These are phyloP conservation scores for Brachionus sp. DNA, from an alignment of 1,140 invertebrate species.

Conservation along the genomic window DNA sequence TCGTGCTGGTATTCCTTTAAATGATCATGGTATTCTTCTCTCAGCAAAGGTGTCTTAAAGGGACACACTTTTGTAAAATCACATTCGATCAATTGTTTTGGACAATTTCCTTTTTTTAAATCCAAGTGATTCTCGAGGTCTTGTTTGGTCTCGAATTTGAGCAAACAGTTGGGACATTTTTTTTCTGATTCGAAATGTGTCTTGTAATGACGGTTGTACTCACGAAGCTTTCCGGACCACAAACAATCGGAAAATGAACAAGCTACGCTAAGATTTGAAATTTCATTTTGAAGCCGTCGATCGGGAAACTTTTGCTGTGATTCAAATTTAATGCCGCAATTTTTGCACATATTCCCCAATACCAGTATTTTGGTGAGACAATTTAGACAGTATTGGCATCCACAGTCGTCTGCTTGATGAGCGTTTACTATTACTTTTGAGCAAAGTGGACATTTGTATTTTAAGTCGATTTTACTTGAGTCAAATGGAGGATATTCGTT, in stretches of 20 bases:
- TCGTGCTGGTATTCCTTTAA: not conserved
- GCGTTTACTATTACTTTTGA: not conserved
- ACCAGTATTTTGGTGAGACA: not conserved
- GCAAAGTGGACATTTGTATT: slow-evolving; percentile 17
- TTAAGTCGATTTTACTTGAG: not conserved
- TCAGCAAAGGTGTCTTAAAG: not conserved
- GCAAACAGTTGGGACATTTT: not conserved
- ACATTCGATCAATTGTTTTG: not conserved
- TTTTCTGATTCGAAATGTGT: not conserved
- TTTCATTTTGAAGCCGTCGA: not conserved
- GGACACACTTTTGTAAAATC: not conserved
- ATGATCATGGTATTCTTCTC: not conserved
- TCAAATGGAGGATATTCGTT: slow-evolving; percentile 8
- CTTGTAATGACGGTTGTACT: not conserved
- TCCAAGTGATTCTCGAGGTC: not conserved
- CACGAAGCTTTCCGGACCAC: not conserved
- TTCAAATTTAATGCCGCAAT: not conserved
- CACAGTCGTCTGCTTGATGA: slow-evolving; percentile 21
- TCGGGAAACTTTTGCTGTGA: not conserved
- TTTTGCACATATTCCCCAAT: not conserved
- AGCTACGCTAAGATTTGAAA: not conserved
- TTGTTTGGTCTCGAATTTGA: not conserved
- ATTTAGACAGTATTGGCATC: not conserved
- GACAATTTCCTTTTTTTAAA: not conserved
- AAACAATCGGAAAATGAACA: not conserved